Evolutionary conservation across 2,888 invertebrate genomes (phyloP), one percentile per base, ranked within the genome.

Genomic region (Caenorhabditis parvicauda): DNA sequence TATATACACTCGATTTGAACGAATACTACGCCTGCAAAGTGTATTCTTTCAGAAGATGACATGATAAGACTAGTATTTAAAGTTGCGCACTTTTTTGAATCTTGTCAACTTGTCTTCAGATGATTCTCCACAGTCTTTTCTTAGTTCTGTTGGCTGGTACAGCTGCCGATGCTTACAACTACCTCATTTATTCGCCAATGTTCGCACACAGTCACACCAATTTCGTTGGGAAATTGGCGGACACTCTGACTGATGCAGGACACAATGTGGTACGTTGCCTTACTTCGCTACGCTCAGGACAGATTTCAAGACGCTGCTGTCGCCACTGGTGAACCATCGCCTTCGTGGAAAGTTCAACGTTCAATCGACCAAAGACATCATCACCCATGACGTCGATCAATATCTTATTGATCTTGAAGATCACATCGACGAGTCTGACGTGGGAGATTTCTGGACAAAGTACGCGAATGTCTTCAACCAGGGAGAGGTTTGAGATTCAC

Each of bases 131-230:
- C n/a, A n/a, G n/a, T n/a, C n/a, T 12, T 14, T 32, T 32, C 35
- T n/a, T n/a, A n/a, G n/a, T n/a, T n/a, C n/a, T n/a, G n/a, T n/a
- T n/a, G n/a, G n/a, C n/a, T n/a, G n/a, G n/a, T n/a, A n/a, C n/a
- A n/a, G n/a, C n/a, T n/a, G n/a, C n/a, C n/a, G n/a, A n/a, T n/a
- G n/a, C n/a, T n/a, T n/a, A n/a, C n/a, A n/a, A n/a, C n/a, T n/a
- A n/a, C n/a, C 53, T 67, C 7, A 56, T 64, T 25, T 67, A 64
- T 35, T 59, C 58, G 12, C 61, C 67, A 0, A 53, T 38, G 3
- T 61, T 64, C 25, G 61, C 54, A 14, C 53, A 38, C 27, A 64
- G 64, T 49, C 67, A 67, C 48, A 54, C 43, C 7, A 67, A 64
- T 47, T 67, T 61, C 44, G 47, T 67, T 51, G 67, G 53, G 1